Percentiles rank a stretch among this genome's conserved stretches.
phyloP scores from a whole-genome alignment of 2,797 vertebrate genomes.

The Hephaestus fuliginosus region DNA sequence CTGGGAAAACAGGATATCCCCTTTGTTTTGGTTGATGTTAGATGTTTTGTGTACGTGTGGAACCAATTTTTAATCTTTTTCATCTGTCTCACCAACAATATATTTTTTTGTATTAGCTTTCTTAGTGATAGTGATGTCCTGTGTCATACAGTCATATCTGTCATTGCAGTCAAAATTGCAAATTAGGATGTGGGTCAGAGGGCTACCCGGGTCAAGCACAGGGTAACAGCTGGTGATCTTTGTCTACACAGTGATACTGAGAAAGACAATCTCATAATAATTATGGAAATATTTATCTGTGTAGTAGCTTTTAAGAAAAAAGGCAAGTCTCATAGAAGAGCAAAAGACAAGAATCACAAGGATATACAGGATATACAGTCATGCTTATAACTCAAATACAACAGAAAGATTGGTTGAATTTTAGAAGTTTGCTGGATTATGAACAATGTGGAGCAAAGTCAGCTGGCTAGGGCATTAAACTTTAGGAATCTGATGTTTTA shows the following conservation, averaged over 20 bases:
- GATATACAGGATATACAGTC: background rate
- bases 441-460: no score
- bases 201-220: constrained; percentile 44
- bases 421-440: background rate
- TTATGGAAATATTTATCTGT: constrained; percentile 6
- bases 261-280: background rate
- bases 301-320: no score
- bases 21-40: constrained; percentile 71
- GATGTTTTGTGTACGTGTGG: constrained; percentile 34
- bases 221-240: constrained; percentile 62
- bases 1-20: constrained; percentile 83
- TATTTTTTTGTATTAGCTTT: constrained; percentile 9
- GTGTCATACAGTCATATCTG: constrained; percentile 17
- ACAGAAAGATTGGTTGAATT: background rate
- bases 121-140: constrained; percentile 14
- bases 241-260: constrained; percentile 10
- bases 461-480: no score
- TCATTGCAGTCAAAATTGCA: constrained; percentile 18
- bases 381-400: background rate
- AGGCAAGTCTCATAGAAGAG: background rate
- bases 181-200: constrained; percentile 51
- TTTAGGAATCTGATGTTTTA: background rate
- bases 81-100: constrained; percentile 14
- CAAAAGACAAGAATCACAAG: background rate
- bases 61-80: constrained; percentile 24